phyloP scores from a whole-genome alignment of 1,140 invertebrate species.

The Bombus affinis region DNA sequence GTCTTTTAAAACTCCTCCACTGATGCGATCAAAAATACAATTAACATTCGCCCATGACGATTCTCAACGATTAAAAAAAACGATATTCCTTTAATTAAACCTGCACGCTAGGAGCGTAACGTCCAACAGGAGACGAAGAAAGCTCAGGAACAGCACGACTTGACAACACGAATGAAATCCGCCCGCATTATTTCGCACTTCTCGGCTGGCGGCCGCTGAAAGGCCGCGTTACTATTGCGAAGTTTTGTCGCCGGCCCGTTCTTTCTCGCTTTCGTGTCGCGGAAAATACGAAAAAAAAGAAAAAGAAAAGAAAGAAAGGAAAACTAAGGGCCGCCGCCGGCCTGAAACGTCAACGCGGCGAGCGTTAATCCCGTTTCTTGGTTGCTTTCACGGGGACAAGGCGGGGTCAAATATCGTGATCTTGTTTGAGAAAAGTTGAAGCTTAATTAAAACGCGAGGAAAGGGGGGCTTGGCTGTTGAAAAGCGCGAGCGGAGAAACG shows the following conservation, averaged over 20 bases:
- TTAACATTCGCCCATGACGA: too few relatives aligned
- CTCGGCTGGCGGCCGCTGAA: background rate
- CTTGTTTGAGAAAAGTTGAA: conserved; percentile 2
- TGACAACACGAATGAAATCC: background rate
- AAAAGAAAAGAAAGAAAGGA: background rate
- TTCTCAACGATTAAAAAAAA: background rate
- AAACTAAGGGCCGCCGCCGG: background rate
- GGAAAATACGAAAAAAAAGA: background rate
- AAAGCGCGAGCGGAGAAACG: background rate
- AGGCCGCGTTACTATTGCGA: background rate
- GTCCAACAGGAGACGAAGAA: background rate
- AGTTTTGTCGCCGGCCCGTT: background rate
- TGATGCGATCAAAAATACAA: background rate
- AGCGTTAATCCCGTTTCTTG: conserved; percentile 44
- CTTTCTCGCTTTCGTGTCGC: background rate
- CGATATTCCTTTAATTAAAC: conserved; percentile 1
- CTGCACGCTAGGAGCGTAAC: background rate
- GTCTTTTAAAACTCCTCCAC: background rate
- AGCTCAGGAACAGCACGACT: background rate
- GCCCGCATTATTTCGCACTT: background rate
- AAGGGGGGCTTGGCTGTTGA: background rate
- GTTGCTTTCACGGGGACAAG: background rate
- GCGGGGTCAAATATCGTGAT: conserved; percentile 16
- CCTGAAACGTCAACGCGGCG: conserved; percentile 4
- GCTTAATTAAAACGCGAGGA: conserved; percentile 47